Evolutionary conservation across 2,888 invertebrate species (phyloP).

Genomic region (Drosophila neutralis): DNA sequence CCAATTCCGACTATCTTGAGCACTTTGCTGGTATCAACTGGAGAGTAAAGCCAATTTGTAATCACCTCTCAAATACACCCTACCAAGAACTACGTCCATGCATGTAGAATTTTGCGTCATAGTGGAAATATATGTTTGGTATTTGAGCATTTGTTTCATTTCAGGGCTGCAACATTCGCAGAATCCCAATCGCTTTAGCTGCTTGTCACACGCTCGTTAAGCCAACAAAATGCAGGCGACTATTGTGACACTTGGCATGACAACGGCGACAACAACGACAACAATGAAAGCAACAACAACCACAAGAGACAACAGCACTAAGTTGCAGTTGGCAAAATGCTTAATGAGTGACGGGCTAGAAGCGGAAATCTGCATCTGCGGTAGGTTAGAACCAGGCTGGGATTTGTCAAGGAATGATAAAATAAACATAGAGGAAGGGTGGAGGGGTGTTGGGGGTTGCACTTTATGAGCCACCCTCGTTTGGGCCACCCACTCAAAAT

Average conservation of each 20-base stretch:
- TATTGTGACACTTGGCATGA: constrained; percentile 74
- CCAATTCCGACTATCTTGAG: neutral
- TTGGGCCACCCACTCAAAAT: constrained; percentile 59
- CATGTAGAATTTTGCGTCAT: neutral
- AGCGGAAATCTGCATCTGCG: constrained; percentile 66
- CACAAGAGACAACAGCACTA: constrained; percentile 51
- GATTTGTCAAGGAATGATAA: constrained; percentile 32
- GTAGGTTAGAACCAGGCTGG: constrained; percentile 61
- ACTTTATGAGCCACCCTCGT: constrained; percentile 34
- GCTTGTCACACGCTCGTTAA: constrained; percentile 72
- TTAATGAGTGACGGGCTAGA: constrained; percentile 69
- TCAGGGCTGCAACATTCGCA: constrained; percentile 53
- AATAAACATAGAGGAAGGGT: constrained; percentile 2
- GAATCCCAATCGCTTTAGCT: constrained; percentile 53
- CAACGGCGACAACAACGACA: constrained; percentile 50
- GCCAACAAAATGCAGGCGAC: constrained; percentile 67
- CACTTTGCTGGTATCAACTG: neutral
- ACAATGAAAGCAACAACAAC: constrained; percentile 21
- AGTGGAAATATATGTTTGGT: neutral
- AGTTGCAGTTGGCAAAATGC: constrained; percentile 72
- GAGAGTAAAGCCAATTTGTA: neutral
- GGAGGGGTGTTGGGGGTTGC: neutral
- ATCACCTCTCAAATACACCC: neutral
- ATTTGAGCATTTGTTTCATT: constrained; percentile 44
- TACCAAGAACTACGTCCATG: constrained; percentile 15